These are phyloP conservation scores for Xiphias gladius DNA, from an alignment of 2,113 vertebrate species.

Conservation along the genomic window DNA sequence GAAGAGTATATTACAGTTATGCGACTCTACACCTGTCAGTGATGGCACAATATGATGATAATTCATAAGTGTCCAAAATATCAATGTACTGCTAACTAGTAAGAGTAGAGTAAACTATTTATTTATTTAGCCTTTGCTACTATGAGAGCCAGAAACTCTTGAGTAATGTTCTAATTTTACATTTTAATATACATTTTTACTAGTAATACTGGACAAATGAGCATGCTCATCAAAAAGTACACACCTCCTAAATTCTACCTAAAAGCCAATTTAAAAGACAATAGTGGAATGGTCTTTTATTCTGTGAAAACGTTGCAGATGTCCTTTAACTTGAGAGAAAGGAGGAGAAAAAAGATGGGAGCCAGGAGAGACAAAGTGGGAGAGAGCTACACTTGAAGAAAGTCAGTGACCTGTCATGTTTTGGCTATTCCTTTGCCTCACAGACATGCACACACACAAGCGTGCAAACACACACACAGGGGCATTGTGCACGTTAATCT, in stretches of 20 bases:
- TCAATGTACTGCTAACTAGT: too few relatives aligned
- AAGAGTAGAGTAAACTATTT: too few relatives aligned
- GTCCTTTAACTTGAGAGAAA: conserved; percentile 17
- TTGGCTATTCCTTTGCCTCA: conserved; percentile 37
- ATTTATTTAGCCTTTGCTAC: too few relatives aligned
- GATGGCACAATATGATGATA: neutral
- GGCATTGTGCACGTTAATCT: conserved; percentile 80
- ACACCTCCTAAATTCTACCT: neutral
- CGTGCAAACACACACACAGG: conserved; percentile 30
- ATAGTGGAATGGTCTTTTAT: neutral
- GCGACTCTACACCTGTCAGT: neutral
- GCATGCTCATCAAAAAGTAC: too few relatives aligned
- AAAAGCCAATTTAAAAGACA: neutral
- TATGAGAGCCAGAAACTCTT: too few relatives aligned
- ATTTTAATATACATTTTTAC: too few relatives aligned
- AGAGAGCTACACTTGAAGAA: conserved; percentile 50
- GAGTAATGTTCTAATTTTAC: too few relatives aligned
- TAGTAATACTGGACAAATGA: neutral
- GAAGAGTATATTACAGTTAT: neutral
- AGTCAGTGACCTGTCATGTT: conserved; percentile 75
- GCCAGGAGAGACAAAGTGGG: conserved; percentile 28
- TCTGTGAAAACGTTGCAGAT: neutral
- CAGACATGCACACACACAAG: conserved; percentile 33
- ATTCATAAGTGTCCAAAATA: too few relatives aligned
- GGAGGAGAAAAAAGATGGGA: conserved; percentile 7